phyloP scores from a whole-genome alignment of 2,888 invertebrate species.

The Rugalucina vietnamica region DNA sequence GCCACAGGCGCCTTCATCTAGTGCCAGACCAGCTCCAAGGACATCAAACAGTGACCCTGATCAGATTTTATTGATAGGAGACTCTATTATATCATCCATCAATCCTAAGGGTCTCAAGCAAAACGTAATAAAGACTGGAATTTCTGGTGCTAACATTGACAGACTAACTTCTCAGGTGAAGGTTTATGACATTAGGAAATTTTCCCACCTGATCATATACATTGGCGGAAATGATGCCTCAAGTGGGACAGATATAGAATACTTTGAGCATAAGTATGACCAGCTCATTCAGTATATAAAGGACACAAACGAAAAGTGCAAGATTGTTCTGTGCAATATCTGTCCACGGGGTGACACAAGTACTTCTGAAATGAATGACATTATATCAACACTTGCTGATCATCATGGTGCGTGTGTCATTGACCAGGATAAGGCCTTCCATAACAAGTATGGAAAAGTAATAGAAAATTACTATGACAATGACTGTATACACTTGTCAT shows the following conservation, averaged over 20 bases:
- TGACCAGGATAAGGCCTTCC: too few relatives aligned
- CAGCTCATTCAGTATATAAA: background rate
- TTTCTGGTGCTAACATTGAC: background rate
- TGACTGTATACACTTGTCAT: too few relatives aligned
- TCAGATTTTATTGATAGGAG: background rate
- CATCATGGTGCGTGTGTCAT: too few relatives aligned
- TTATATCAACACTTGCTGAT: background rate
- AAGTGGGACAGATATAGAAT: background rate
- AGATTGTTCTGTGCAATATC: background rate
- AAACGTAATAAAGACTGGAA: background rate
- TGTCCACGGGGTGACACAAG: background rate
- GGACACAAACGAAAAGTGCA: background rate
- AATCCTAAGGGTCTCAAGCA: background rate
- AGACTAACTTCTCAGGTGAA: background rate
- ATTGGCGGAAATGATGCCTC: background rate
- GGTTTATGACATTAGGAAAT: background rate
- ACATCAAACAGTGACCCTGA: background rate
- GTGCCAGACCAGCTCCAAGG: background rate
- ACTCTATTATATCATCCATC: background rate
- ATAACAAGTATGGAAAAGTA: too few relatives aligned
- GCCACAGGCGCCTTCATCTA: background rate
- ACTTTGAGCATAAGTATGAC: background rate
- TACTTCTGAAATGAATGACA: background rate
- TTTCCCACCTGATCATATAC: background rate
- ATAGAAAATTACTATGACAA: too few relatives aligned